phyloP scores from a whole-genome alignment of 2,797 vertebrate species.

The Ptychobarbus kaznakovi region DNA sequence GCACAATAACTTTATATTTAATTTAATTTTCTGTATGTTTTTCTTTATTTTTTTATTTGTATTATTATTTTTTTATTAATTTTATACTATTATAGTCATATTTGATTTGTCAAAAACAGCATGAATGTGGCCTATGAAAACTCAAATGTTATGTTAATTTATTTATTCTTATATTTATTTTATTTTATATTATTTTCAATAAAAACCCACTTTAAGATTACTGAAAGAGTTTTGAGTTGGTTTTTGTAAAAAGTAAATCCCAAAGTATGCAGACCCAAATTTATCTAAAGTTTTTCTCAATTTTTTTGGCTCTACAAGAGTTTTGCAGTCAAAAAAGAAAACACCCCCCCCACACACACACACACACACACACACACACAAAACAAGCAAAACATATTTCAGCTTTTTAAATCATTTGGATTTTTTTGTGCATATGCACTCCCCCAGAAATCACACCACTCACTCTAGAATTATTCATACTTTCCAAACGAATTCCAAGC shows the following conservation, averaged over 20 bases:
- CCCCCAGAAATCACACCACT: not conserved
- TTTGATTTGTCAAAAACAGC: not conserved
- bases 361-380: too few species aligned
- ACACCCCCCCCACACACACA: too few species aligned
- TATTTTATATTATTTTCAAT: not conserved
- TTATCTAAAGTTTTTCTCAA: not conserved
- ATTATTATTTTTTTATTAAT: not conserved
- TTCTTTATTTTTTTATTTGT: too few species aligned
- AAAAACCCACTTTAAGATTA: not conserved
- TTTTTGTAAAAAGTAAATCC: not conserved
- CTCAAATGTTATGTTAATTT: not conserved
- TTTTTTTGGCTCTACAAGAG: not conserved
- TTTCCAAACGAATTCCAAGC: not conserved
- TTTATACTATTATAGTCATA: not conserved
- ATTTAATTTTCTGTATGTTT: not conserved
- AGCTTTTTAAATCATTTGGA: not conserved
- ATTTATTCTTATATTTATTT: not conserved
- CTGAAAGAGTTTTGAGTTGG: not conserved
- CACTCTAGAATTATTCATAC: not conserved
- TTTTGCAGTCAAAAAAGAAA: not conserved
- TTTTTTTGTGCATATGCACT: not conserved
- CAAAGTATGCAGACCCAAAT: not conserved
- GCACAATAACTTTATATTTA: not conserved
- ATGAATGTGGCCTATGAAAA: not conserved
- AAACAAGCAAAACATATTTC: not conserved